A percentile compares a stretch with the other conserved stretches of the same genome.
These are phyloP conservation scores for Hippoglossus stenolepis DNA, from an alignment of 2,113 vertebrate genomes.

Conservation along the genomic window DNA sequence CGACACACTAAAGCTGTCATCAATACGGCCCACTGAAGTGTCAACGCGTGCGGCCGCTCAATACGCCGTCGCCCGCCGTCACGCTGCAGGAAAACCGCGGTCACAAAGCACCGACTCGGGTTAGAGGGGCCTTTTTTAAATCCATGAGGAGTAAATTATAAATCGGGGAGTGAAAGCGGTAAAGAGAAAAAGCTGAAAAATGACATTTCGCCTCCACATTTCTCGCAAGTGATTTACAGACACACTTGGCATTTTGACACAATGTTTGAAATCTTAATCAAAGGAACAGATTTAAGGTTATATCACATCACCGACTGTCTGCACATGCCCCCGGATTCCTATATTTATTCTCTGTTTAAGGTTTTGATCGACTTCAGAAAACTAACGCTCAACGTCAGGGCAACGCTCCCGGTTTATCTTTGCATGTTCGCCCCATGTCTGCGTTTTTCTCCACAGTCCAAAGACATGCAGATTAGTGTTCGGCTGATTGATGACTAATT, in stretches of 20 bases:
- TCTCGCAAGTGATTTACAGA: background rate
- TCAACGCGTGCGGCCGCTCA: constrained; percentile 24
- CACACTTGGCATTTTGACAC: constrained; percentile 13
- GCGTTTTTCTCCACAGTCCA: too few species aligned
- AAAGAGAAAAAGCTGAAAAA: background rate
- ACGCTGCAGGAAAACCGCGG: background rate
- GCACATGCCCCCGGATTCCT: background rate
- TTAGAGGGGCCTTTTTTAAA: background rate
- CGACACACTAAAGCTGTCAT: constrained; percentile 64
- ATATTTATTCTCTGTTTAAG: background rate
- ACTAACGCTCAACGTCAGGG: too few species aligned
- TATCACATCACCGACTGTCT: background rate
- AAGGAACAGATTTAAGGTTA: constrained; percentile 6
- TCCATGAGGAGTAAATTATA: background rate
- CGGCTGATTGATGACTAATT: too few species aligned
- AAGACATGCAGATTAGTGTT: too few species aligned
- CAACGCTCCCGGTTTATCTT: too few species aligned
- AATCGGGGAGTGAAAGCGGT: background rate
- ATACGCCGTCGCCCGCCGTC: background rate
- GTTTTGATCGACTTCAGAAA: background rate
- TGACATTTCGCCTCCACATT: background rate
- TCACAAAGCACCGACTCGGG: background rate
- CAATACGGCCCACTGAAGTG: constrained; percentile 40
- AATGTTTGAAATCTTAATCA: background rate
- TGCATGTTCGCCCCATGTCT: too few species aligned